phyloP scores from a whole-genome alignment of 1,140 invertebrate species.

The Macrobrachium rosenbergii region DNA sequence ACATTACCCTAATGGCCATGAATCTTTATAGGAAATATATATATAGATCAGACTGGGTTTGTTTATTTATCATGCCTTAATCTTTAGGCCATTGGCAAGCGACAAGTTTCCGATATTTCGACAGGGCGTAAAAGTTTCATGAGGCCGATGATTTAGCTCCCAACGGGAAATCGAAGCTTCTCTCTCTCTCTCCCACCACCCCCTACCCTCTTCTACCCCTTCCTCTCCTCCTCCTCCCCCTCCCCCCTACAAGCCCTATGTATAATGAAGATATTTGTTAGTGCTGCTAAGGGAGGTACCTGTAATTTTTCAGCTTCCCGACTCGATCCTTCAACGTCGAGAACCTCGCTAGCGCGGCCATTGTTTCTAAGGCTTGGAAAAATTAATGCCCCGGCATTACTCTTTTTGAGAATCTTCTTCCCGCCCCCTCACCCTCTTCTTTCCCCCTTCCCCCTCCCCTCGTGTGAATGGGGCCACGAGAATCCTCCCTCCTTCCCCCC shows the following conservation, averaged over 20 bases:
- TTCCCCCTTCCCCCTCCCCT: conserved; percentile 1
- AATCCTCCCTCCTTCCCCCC: conserved; percentile 33
- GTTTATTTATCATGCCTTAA: no score
- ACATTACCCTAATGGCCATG: no score
- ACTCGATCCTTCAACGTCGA: conserved; percentile 54
- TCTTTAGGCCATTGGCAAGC: no score
- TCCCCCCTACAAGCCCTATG: conserved; percentile 57
- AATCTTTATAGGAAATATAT: no score
- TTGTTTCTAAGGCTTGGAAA: conserved; percentile 39
- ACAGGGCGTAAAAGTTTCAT: conserved; percentile 46
- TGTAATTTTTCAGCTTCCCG: conserved; percentile 57
- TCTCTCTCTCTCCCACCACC: neutral
- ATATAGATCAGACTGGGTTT: no score
- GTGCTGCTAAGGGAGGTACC: conserved; percentile 52
- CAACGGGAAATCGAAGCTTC: conserved; percentile 57
- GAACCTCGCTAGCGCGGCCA: neutral
- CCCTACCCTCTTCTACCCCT: conserved; percentile 14
- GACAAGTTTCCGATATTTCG: neutral
- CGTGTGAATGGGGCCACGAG: neutral
- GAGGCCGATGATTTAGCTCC: conserved; percentile 48
- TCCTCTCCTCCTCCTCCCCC: neutral
- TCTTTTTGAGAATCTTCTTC: neutral
- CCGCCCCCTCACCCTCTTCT: neutral
- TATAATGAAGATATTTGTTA: conserved; percentile 64
- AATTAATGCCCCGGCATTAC: conserved; percentile 49